Evolutionary conservation across 92 coral and sea anemone genomes (phyloP).

Genomic region (Epizoanthus illoricatus): DNA sequence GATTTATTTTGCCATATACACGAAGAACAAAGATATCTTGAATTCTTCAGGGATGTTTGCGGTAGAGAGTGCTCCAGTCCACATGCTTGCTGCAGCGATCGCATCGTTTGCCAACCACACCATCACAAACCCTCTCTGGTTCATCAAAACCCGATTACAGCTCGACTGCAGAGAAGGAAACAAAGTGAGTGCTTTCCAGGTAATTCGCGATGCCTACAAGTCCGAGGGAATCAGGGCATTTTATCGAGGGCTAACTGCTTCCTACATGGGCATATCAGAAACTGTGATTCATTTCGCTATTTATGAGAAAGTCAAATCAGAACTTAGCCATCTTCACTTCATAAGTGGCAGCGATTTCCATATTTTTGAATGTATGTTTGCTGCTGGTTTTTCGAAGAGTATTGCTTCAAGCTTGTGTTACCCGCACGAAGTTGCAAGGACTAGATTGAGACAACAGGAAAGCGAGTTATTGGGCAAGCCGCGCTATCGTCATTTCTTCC

Average conservation of each 20-base stretch:
- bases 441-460: slow-evolving; percentile 90
- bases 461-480: slow-evolving; percentile 76
- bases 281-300: slow-evolving; percentile 90
- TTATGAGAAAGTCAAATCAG: slow-evolving; percentile 76
- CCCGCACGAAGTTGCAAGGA: slow-evolving; percentile 95
- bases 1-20: slow-evolving; percentile 84
- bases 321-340: slow-evolving; percentile 49
- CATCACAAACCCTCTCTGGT: slow-evolving; percentile 93
- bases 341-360: slow-evolving; percentile 53
- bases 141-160: slow-evolving; percentile 90
- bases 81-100: slow-evolving; percentile 83
- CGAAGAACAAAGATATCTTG: slow-evolving; percentile 73
- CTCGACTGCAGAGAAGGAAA: slow-evolving; percentile 70
- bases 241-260: slow-evolving; percentile 93
- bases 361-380: slow-evolving; percentile 79
- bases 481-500: slow-evolving; percentile 70
- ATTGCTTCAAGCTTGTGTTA: slow-evolving; percentile 90
- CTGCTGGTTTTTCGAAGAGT: slow-evolving; percentile 85
- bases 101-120: slow-evolving; percentile 89
- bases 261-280: slow-evolving; percentile 93
- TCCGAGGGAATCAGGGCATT: slow-evolving; percentile 89
- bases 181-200: slow-evolving; percentile 57
- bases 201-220: slow-evolving; percentile 72
- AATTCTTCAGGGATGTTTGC: slow-evolving; percentile 66
- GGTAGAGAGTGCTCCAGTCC: slow-evolving; percentile 64